Percentiles rank a stretch among this genome's conserved stretches.
These are phyloP conservation scores for Odiellus spinosus DNA, from an alignment of 2,888 invertebrate genomes.

Conservation along the genomic window DNA sequence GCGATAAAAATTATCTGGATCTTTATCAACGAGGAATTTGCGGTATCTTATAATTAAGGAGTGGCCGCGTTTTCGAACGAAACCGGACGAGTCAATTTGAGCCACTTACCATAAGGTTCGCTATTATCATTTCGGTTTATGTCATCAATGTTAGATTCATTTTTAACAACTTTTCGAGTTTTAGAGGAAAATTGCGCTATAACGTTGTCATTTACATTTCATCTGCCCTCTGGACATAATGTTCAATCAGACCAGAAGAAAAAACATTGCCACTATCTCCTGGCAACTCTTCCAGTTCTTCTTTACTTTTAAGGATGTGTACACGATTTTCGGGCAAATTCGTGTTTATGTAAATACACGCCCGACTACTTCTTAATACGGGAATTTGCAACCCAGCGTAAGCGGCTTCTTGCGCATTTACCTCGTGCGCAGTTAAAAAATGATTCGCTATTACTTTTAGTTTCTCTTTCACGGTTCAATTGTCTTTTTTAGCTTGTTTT, in stretches of 20 bases:
- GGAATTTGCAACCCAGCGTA: constrained; percentile 20
- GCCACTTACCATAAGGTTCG: too few species aligned
- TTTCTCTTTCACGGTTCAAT: constrained; percentile 18
- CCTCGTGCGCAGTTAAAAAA: constrained; percentile 21
- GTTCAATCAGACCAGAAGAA: too few species aligned
- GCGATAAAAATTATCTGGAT: constrained; percentile 22
- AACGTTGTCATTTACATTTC: too few species aligned
- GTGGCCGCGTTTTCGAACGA: too few species aligned
- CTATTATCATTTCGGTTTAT: too few species aligned
- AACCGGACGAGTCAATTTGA: too few species aligned
- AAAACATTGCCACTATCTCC: too few species aligned
- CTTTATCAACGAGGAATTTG: constrained; percentile 11
- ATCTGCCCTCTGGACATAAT: too few species aligned
- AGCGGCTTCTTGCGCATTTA: constrained; percentile 23
- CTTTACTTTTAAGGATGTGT: constrained; percentile 21
- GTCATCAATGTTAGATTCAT: too few species aligned
- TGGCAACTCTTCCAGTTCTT: not conserved
- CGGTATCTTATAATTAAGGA: constrained; percentile 16
- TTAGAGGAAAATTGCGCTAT: too few species aligned
- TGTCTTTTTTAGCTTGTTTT: constrained; percentile 21
- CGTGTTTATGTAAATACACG: constrained; percentile 19
- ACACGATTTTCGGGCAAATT: constrained; percentile 20
- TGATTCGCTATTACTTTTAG: constrained; percentile 18
- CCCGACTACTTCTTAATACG: constrained; percentile 15
- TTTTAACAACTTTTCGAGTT: too few species aligned